Evolutionary conservation across 1,140 invertebrate genomes (phyloP), one percentile per base, ranked within the genome.

Genomic region (Metaphire vulgaris): DNA sequence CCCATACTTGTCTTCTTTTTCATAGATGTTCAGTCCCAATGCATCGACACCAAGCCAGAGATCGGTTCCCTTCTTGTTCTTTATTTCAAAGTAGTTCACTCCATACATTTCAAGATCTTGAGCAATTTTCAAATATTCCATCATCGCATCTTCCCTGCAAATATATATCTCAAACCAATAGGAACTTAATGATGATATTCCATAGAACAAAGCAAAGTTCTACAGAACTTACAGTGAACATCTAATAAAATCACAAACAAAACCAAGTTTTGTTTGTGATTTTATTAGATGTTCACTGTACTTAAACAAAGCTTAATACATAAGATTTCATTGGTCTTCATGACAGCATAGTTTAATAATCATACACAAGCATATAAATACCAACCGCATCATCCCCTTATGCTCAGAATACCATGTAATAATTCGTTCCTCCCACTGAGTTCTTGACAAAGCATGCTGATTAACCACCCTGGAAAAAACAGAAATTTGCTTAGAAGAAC

Each of bases 91-190:
- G 84, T 92, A 93, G 86, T 98, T 99, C 26, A 99, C 96, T 65
- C 97, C 98, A 86, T 98, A 93, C 97, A 99, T 99, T 83, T 99
- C 96, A 74, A 99, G 88, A 88, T 99, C 97, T 88, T 99, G 97
- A 66, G 96, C 97, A 83, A 99, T 97, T 79, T 99, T 98, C 69
- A 99, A 88, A 87, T 99, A 99, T 84, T 99, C 97, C 93, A 99
- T 97, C 89, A 99, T 97, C 0, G 97, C 96, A 86, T 99, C 97
- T 83, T 99, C 97, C 69, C 96, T 88, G 78, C 91, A 83, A 71
- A 65, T 14, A 65, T 14, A 65, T 15, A 65, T 71, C 30, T 30
- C n/a, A 69, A 30, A 69, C 2, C n/a, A 69, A 69, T 26, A n/a
- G 30, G 28, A 71, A 29, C 21, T 71, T 21, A n/a, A n/a, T n/a